A percentile compares a stretch with the other conserved stretches of the same genome.
Conservation (phyloP, 2,113 vertebrate genomes). For the Lanius collurio region DNA sequence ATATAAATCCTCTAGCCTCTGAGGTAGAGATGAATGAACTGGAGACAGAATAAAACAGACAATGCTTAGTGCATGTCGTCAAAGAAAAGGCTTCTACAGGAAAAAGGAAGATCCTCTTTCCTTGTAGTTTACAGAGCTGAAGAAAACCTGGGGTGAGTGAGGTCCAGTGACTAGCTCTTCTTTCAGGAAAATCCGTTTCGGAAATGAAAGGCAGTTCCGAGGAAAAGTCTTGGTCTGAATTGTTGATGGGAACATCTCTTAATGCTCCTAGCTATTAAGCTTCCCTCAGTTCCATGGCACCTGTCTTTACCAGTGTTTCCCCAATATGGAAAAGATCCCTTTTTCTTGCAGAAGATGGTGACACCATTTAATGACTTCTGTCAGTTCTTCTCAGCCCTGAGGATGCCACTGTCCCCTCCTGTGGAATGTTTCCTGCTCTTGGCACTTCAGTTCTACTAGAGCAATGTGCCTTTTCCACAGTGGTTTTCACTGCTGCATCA, state of each 20-base stretch:
- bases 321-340: background rate
- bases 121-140: background rate
- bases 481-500: background rate
- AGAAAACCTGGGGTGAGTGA: background rate
- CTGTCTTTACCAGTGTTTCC: background rate
- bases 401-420: background rate
- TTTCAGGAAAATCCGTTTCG: background rate
- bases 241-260: background rate
- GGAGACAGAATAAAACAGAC: background rate
- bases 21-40: background rate
- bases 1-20: background rate
- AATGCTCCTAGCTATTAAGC: background rate
- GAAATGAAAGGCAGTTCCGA: background rate
- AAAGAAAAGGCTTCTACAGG: background rate
- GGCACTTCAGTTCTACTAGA: background rate
- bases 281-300: background rate
- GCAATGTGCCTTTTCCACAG: background rate
- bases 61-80: rapidly evolving
- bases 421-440: background rate
- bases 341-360: background rate
- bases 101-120: background rate
- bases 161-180: background rate
- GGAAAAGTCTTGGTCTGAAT: background rate
- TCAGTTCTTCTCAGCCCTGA: background rate
- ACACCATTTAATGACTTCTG: background rate